A percentile compares a stretch with the other conserved stretches of the same genome.
Evolutionary conservation across 2,888 invertebrate genomes (phyloP).

Genomic region (Agriopis leucophaearia): DNA sequence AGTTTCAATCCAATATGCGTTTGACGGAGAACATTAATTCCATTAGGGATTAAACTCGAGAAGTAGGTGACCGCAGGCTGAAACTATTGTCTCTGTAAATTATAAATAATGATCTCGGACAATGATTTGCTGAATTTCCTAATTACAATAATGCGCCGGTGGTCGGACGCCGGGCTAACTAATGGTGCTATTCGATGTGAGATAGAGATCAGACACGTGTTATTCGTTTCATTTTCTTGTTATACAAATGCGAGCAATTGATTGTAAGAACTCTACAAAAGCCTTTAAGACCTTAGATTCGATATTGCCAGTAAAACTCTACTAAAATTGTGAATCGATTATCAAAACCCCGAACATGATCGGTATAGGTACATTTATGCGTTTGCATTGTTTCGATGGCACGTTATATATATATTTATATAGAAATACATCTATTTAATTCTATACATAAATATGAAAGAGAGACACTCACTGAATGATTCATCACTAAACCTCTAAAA

Average conservation of each 20-base stretch:
- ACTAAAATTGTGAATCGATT: too few relatives aligned
- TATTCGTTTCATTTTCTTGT: slow-evolving; percentile 56
- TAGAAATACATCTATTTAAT: too few relatives aligned
- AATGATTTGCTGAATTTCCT: slow-evolving; percentile 79
- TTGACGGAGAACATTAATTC: slow-evolving; percentile 54
- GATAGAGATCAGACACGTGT: slow-evolving; percentile 58
- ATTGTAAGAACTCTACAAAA: slow-evolving; percentile 46
- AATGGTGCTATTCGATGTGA: slow-evolving; percentile 46
- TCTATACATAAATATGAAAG: too few relatives aligned
- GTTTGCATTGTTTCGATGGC: too few relatives aligned
- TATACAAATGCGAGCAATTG: slow-evolving; percentile 65
- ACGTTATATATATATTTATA: too few relatives aligned
- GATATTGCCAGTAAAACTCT: too few relatives aligned
- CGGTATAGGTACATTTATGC: too few relatives aligned
- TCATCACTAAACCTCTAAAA: too few relatives aligned
- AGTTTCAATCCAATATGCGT: slow-evolving; percentile 59
- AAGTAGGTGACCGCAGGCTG: slow-evolving; percentile 50
- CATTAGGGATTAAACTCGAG: slow-evolving; percentile 64
- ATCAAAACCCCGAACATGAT: too few relatives aligned
- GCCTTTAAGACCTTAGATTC: too few relatives aligned
- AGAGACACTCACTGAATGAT: too few relatives aligned
- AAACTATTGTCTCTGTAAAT: slow-evolving; percentile 60
- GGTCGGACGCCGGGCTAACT: slow-evolving; percentile 51
- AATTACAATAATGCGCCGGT: slow-evolving; percentile 66
- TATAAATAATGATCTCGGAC: slow-evolving; percentile 70